These are phyloP conservation scores for Stomatorhinus ivindoensis DNA, from an alignment of 2,113 vertebrate species.

Conservation along the genomic window DNA sequence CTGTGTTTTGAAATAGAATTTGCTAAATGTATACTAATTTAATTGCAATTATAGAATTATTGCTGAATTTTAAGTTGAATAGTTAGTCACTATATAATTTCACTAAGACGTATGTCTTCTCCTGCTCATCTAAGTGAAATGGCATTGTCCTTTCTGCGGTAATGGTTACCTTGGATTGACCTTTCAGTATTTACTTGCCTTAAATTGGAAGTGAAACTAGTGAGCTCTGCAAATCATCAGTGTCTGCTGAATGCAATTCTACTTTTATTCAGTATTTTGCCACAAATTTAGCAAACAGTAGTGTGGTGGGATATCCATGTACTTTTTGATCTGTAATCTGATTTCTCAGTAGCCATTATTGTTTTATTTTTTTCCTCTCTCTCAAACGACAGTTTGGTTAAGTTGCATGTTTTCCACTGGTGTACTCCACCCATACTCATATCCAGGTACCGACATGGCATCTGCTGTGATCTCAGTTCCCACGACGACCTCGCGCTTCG, in stretches of 20 bases:
- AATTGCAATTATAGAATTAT: neutral
- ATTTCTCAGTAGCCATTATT: neutral
- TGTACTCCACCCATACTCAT: neutral
- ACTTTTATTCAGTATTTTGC: neutral
- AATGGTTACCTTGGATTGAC: neutral
- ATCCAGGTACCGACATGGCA: conserved; percentile 58
- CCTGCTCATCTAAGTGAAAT: neutral
- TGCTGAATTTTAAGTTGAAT: neutral
- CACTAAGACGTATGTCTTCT: neutral
- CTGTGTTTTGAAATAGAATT: neutral
- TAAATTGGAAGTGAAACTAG: neutral
- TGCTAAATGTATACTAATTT: neutral
- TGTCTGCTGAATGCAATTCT: neutral
- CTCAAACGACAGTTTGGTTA: neutral
- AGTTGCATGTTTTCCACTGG: neutral
- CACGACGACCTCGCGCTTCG: conserved; percentile 85
- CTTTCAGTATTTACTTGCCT: neutral
- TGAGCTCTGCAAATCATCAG: neutral
- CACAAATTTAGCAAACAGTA: neutral
- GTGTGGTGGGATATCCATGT: neutral
- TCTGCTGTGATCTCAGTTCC: conserved; percentile 77
- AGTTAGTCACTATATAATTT: neutral
- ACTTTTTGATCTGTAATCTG: neutral
- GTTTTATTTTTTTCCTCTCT: neutral
- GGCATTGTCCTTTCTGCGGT: neutral